Percentiles rank a stretch among this genome's conserved stretches.
Conservation (phyloP, 1,140 invertebrate genomes). For the Megalopta genalis region DNA sequence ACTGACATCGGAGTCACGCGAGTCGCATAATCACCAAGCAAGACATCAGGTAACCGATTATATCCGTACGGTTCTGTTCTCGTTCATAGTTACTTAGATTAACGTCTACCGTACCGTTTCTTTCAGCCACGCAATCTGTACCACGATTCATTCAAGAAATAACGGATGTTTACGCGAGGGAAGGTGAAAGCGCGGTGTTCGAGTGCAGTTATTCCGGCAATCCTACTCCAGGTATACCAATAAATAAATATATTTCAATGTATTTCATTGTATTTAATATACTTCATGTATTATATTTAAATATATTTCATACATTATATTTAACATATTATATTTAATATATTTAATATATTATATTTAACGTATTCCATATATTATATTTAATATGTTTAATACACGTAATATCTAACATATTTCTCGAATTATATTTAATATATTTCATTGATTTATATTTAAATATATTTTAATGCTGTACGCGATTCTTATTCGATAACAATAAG, state of each 20-base stretch:
- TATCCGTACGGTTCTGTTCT: no score
- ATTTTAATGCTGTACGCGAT: no score
- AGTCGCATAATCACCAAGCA: conserved; percentile 53
- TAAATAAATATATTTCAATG: no score
- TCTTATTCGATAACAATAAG: no score
- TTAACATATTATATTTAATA: no score
- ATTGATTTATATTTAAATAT: no score
- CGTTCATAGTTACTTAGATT: neutral
- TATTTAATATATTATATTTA: no score
- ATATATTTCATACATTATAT: no score
- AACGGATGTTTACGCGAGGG: conserved; percentile 85
- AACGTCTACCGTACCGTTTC: neutral
- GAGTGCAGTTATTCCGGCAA: conserved; percentile 90
- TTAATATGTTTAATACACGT: no score
- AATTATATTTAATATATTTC: no score
- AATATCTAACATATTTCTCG: no score
- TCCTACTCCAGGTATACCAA: conserved; percentile 87
- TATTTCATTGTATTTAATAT: neutral
- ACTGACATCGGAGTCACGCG: conserved; percentile 69
- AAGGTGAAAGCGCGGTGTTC: conserved; percentile 88
- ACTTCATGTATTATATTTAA: neutral
- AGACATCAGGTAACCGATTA: conserved; percentile 54
- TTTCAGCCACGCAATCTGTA: conserved; percentile 88
- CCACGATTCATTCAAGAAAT: conserved; percentile 92
- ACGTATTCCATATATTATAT: no score